These are phyloP conservation scores for Sturnira hondurensis DNA, from an alignment of 2,113 vertebrate species.

Conservation along the genomic window DNA sequence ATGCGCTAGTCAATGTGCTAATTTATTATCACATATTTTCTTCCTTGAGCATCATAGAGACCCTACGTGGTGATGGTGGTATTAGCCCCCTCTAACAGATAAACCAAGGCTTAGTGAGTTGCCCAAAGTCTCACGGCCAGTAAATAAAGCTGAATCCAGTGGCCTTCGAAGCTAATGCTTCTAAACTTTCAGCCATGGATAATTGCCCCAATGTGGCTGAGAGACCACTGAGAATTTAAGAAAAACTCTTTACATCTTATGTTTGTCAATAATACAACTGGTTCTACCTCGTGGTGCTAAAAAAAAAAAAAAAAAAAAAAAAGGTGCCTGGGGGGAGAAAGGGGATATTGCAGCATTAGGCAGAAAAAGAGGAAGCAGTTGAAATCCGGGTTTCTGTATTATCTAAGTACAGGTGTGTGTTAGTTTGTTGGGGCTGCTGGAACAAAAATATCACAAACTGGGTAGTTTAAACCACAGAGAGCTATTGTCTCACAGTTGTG, in stretches of 20 bases:
- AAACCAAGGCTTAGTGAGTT: neutral
- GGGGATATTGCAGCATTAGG: neutral
- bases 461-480: neutral
- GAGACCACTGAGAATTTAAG: neutral
- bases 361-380: neutral
- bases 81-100: neutral
- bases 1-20: neutral
- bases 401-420: neutral
- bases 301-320: neutral
- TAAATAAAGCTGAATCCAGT: neutral
- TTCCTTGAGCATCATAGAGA: neutral
- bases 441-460: neutral
- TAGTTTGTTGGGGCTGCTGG: neutral
- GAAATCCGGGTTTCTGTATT: neutral
- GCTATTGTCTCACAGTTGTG: neutral
- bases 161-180: neutral
- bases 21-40: neutral
- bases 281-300: neutral
- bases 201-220: neutral
- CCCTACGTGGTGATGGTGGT: neutral
- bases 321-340: neutral
- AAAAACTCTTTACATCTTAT: neutral
- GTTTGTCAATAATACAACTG: neutral
- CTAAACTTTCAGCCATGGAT: neutral
- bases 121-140: neutral